These are phyloP conservation scores for Bostrychus sinensis DNA, from an alignment of 2,113 vertebrate genomes.

Conservation along the genomic window DNA sequence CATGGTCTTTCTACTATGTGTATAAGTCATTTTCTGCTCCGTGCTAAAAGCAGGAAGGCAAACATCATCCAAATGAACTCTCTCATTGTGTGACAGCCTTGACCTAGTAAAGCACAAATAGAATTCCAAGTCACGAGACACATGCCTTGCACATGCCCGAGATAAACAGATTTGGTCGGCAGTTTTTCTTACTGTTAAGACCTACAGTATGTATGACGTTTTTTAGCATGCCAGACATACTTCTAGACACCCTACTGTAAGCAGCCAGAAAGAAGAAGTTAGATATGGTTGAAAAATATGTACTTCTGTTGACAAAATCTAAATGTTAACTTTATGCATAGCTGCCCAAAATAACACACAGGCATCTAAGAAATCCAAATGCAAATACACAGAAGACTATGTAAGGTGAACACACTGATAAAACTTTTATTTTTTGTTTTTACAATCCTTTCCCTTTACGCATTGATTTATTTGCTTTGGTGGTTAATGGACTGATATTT, in stretches of 20 bases:
- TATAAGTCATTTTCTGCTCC: constrained; percentile 21
- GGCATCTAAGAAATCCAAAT: constrained; percentile 56
- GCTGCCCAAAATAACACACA: constrained; percentile 38
- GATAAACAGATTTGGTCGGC: constrained; percentile 6
- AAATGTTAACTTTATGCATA: constrained; percentile 52
- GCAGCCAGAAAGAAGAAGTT: constrained; percentile 33
- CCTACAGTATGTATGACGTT: background rate
- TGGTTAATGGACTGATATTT: constrained; percentile 46
- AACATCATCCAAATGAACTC: constrained; percentile 30
- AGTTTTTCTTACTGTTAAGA: background rate
- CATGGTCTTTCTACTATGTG: background rate
- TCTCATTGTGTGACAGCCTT: constrained; percentile 54
- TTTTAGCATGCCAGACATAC: constrained; percentile 31
- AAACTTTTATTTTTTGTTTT: background rate
- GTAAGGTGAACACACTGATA: constrained; percentile 11
- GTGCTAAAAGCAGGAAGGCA: constrained; percentile 32
- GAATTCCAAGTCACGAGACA: constrained; percentile 17
- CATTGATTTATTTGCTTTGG: constrained; percentile 54
- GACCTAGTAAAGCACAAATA: constrained; percentile 46
- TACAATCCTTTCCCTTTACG: constrained; percentile 1
- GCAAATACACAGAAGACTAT: constrained; percentile 49
- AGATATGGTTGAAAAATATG: constrained; percentile 35
- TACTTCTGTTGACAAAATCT: constrained; percentile 26
- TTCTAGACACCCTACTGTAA: constrained; percentile 31
- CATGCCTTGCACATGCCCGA: constrained; percentile 26